Percentiles rank a stretch among this genome's conserved stretches.
These are phyloP conservation scores for Semnornis frantzii DNA, from an alignment of 2,113 vertebrate genomes.

Conservation along the genomic window DNA sequence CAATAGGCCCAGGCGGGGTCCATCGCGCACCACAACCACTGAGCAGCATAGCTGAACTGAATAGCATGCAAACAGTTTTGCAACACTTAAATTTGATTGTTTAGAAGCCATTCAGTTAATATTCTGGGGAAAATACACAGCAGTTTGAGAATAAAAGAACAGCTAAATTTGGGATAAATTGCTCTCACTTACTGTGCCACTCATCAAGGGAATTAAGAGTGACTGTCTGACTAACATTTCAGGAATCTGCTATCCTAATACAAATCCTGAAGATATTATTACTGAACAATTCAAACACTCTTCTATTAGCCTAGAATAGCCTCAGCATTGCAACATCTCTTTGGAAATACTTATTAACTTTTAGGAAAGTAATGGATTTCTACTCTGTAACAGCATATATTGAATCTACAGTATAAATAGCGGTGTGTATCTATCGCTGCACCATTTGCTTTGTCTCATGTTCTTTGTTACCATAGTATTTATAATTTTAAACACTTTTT, in stretches of 20 bases:
- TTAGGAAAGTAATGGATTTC: slow-evolving; percentile 1
- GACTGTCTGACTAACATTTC: background rate
- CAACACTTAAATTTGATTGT: background rate
- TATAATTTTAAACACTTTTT: slow-evolving; percentile 4
- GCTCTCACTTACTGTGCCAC: slow-evolving; percentile 9
- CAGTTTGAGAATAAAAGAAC: background rate
- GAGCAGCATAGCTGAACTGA: background rate
- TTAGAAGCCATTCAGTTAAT: background rate
- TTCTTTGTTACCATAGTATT: background rate
- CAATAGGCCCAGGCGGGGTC: background rate
- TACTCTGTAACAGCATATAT: background rate
- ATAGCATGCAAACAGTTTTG: background rate
- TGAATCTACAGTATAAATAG: background rate
- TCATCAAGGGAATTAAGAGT: background rate
- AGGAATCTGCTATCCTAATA: slow-evolving; percentile 14
- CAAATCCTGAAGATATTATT: background rate
- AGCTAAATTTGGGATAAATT: background rate
- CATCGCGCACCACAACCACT: background rate
- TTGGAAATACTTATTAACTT: background rate
- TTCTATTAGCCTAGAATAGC: background rate
- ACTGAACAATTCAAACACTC: slow-evolving; percentile 13
- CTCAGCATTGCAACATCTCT: background rate
- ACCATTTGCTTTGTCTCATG: background rate
- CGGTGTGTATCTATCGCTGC: background rate
- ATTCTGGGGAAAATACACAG: slow-evolving; percentile 11